A percentile compares a stretch with the other conserved stretches of the same genome.
phyloP scores from a whole-genome alignment of 2,113 vertebrate genomes.

The Epinephelus cyanopodus region DNA sequence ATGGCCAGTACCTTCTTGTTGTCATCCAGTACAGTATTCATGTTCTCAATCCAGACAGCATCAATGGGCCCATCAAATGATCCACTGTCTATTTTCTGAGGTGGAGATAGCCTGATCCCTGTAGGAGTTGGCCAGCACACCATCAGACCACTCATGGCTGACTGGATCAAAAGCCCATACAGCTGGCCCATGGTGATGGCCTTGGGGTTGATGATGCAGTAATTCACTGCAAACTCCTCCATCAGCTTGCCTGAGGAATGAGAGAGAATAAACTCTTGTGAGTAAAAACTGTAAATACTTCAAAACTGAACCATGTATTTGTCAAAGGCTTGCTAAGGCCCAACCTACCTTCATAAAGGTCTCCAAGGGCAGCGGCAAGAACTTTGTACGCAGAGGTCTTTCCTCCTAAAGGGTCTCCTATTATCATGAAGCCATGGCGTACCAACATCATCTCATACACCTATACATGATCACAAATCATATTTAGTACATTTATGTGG shows the following conservation, averaged over 20 bases:
- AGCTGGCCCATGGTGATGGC: slow-evolving; percentile 94
- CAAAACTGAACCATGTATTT: background rate
- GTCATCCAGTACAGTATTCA: slow-evolving; percentile 97
- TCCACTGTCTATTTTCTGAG: slow-evolving; percentile 90
- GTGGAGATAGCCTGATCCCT: slow-evolving; percentile 88
- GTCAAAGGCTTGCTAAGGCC: background rate
- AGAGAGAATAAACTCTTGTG: background rate
- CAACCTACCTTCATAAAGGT: slow-evolving; percentile 84
- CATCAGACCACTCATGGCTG: slow-evolving; percentile 95
- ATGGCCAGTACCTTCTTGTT: slow-evolving; percentile 90
- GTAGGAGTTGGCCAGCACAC: slow-evolving; percentile 90
- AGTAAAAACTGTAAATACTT: background rate
- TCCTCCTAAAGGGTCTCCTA: slow-evolving; percentile 91
- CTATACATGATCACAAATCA: slow-evolving; percentile 70
- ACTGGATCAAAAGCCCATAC: slow-evolving; percentile 92
- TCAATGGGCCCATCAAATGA: slow-evolving; percentile 97
- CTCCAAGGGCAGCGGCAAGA: slow-evolving; percentile 88
- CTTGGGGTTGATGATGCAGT: slow-evolving; percentile 92
- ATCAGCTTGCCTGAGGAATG: slow-evolving; percentile 83
- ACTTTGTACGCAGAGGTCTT: slow-evolving; percentile 92
- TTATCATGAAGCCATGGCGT: slow-evolving; percentile 95
- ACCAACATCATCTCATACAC: slow-evolving; percentile 98
- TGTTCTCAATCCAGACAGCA: slow-evolving; percentile 97
- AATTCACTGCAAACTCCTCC: slow-evolving; percentile 92
- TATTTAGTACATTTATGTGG: background rate